These are phyloP conservation scores for Acropora yongei DNA, from an alignment of 64 coral and sea anemone genomes.

Conservation along the genomic window DNA sequence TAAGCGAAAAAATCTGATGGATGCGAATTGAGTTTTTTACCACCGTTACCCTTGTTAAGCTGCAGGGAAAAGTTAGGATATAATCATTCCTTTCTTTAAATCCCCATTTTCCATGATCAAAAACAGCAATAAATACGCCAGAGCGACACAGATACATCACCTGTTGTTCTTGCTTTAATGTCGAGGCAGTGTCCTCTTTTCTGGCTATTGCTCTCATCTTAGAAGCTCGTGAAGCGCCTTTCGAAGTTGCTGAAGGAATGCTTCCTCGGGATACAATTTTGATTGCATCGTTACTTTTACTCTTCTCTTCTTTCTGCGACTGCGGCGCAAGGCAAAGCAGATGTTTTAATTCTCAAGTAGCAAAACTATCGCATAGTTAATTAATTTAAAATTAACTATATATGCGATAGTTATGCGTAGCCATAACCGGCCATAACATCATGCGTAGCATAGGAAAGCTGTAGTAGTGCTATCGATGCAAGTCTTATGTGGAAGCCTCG, in stretches of 20 bases:
- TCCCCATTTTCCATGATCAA: too few relatives aligned
- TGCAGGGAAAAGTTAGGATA: too few relatives aligned
- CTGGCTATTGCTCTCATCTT: constrained; percentile 96
- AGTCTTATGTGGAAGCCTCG: too few relatives aligned
- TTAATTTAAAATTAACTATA: too few relatives aligned
- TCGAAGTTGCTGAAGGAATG: constrained; percentile 48
- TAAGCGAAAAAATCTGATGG: too few relatives aligned
- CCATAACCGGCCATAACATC: too few relatives aligned
- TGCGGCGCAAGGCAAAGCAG: not conserved
- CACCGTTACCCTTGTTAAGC: too few relatives aligned
- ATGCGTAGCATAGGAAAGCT: too few relatives aligned
- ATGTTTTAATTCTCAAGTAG: not conserved
- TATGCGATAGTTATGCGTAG: too few relatives aligned
- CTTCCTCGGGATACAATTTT: constrained; percentile 85
- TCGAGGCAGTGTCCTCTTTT: constrained; percentile 87
- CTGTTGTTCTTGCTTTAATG: constrained; percentile 79
- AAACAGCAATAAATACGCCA: not conserved
- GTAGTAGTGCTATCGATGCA: too few relatives aligned
- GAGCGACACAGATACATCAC: not conserved
- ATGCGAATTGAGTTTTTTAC: too few relatives aligned
- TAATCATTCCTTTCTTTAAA: too few relatives aligned
- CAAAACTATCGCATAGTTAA: not conserved
- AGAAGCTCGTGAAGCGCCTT: constrained; percentile 87
- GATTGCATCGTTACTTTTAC: constrained; percentile 64
- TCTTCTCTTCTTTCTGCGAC: constrained; percentile 54